These are phyloP conservation scores for Gadopsis marmoratus DNA, from an alignment of 2,797 vertebrate species.

Conservation along the genomic window DNA sequence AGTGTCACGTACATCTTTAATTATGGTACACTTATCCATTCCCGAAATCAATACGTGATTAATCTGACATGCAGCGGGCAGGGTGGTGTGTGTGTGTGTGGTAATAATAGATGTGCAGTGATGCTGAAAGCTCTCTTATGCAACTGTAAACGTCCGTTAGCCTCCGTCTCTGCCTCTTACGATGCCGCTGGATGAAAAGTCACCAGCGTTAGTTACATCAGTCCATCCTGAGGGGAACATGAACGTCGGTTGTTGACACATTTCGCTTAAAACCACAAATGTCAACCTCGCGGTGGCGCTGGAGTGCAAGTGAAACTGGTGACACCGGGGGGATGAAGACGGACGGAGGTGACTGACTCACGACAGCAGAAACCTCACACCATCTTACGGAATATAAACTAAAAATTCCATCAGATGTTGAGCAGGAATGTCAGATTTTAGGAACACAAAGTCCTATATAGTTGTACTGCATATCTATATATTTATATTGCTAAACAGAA, in stretches of 20 bases:
- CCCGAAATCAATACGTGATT: conserved; percentile 45
- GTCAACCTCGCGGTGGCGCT: too few relatives aligned
- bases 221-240: too few relatives aligned
- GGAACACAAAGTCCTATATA: too few relatives aligned
- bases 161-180: background rate
- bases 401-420: background rate
- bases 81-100: conserved; percentile 6
- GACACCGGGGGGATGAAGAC: background rate
- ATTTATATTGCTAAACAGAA: too few relatives aligned
- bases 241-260: background rate
- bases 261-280: too few relatives aligned
- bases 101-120: conserved; percentile 21
- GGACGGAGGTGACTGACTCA: background rate
- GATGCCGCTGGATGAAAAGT: too few relatives aligned
- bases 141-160: conserved; percentile 38
- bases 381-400: background rate
- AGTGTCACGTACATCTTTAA: background rate
- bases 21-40: background rate
- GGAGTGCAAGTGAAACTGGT: too few relatives aligned
- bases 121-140: conserved; percentile 51
- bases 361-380: background rate
- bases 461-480: too few relatives aligned
- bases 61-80: conserved; percentile 5
- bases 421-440: background rate
- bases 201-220: too few relatives aligned